Evolutionary conservation across 2,888 invertebrate genomes (phyloP).

Genomic region (Synanthedon formicaeformis): DNA sequence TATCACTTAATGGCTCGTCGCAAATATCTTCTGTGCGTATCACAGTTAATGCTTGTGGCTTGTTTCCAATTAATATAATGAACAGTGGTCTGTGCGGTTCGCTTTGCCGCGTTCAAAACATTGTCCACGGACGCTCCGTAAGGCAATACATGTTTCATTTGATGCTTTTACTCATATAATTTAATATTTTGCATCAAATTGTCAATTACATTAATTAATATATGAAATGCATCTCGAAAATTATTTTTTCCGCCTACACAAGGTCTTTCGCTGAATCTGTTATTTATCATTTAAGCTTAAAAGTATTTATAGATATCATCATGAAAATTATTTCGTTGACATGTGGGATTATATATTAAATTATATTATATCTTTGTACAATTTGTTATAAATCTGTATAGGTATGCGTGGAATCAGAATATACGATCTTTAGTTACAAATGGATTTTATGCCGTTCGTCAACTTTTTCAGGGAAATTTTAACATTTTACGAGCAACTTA

Average conservation of each 20-base stretch:
- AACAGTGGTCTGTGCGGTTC: slow-evolving; percentile 32
- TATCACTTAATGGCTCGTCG: not conserved
- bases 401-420: no score
- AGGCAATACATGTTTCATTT: not conserved
- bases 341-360: no score
- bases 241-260: no score
- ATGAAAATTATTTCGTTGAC: no score
- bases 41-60: slow-evolving; percentile 26
- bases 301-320: no score
- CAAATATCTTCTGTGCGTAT: not conserved
- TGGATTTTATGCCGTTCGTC: slow-evolving; percentile 1
- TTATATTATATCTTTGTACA: no score
- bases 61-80: slow-evolving; percentile 47
- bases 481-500: slow-evolving; percentile 41
- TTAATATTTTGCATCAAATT: not conserved
- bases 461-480: slow-evolving; percentile 32
- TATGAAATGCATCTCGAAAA: no score
- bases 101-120: slow-evolving; percentile 34
- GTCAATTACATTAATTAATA: no score
- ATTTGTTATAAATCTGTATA: no score
- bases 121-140: slow-evolving; percentile 11
- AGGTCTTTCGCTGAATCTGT: no score
- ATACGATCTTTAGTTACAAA: not conserved
- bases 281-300: no score
- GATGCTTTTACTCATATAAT: not conserved